phyloP scores from a whole-genome alignment of 2,888 invertebrate genomes.

The Plagodis dolabraria region DNA sequence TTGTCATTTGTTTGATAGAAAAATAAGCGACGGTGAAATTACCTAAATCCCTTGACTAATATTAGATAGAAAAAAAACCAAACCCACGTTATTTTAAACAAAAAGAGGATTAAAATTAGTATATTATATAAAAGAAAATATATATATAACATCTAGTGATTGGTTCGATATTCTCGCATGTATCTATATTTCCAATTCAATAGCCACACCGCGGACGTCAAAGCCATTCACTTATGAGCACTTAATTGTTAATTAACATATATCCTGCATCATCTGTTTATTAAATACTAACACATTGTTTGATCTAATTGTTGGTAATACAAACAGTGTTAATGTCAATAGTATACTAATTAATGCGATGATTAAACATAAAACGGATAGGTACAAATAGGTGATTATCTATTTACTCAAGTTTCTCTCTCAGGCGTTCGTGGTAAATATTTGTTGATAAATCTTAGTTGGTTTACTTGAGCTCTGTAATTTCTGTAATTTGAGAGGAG shows the following conservation, averaged over 20 bases:
- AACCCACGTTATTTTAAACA: too few relatives aligned
- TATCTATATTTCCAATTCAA: too few relatives aligned
- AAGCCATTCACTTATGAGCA: not conserved
- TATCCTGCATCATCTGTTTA: constrained; percentile 22
- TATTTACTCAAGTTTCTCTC: constrained; percentile 57
- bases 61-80: too few relatives aligned
- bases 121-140: too few relatives aligned
- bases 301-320: constrained; percentile 72
- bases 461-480: constrained; percentile 23
- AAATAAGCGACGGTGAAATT: too few relatives aligned
- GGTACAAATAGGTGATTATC: constrained; percentile 66
- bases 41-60: too few relatives aligned
- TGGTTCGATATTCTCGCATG: too few relatives aligned
- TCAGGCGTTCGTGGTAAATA: constrained; percentile 43
- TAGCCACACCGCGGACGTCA: too few relatives aligned
- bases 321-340: constrained; percentile 75
- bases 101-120: too few relatives aligned
- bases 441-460: constrained; percentile 42
- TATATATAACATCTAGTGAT: too few relatives aligned
- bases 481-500: constrained; percentile 13
- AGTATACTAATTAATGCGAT: constrained; percentile 78
- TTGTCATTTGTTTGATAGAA: too few relatives aligned
- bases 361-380: constrained; percentile 74
- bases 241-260: constrained; percentile 29
- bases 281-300: constrained; percentile 53